Base-by-base conservation (phyloP, 2,888 invertebrate genomes). In the Latheticus oryzae region DNA sequence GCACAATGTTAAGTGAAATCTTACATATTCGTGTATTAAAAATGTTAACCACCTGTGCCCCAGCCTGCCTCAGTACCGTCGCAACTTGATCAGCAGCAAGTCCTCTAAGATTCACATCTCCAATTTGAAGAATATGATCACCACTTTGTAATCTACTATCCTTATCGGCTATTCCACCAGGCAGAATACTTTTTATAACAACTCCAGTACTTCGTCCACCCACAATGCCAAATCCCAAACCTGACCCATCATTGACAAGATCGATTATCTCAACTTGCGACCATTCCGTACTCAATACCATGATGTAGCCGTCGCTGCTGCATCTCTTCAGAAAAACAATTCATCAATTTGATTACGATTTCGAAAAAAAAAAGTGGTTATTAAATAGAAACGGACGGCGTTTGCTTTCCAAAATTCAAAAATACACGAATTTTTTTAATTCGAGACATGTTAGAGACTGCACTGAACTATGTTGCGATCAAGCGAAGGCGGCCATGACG, bases 211-310 rank as follows among this genome's bases (percentile, higher is more conserved):
- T 97, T 64, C 95, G 88, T 26, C 95, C 95, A 66, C 99, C 99
- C 70, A 99, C 97, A 75, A 99, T 91, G 70, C 98, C 98, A 81
- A 99, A 99, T 63, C 99, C 99, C 71, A 98, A 87, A 48, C 97
- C 97, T 73, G 95, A 93, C 69, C 97, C 97, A 85, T 98, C 97
- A 81, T 98, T 98, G 70, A 91, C 86, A 73, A 99, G 86, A 81
- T 98, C 97, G 80, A 99, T 95, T 74, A 97, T 94, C 88, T 99
- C 98, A 79, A 99, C 95, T 85, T 98, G 97, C 72, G 96, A 96
- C 97, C 97, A 98, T 86, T 98, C 98, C 79, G 97, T 97, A 82
- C 94, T 97, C 83, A 98, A 86, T 87, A 59, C 59, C 59, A 59
- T 59, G 45, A 24, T 47, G n/a, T n/a, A n/a, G 55, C 19, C 19